Percentiles rank a stretch among this genome's conserved stretches.
Evolutionary conservation across 2,888 invertebrate species (phyloP).

Genomic region (Leptopilina syphax): DNA sequence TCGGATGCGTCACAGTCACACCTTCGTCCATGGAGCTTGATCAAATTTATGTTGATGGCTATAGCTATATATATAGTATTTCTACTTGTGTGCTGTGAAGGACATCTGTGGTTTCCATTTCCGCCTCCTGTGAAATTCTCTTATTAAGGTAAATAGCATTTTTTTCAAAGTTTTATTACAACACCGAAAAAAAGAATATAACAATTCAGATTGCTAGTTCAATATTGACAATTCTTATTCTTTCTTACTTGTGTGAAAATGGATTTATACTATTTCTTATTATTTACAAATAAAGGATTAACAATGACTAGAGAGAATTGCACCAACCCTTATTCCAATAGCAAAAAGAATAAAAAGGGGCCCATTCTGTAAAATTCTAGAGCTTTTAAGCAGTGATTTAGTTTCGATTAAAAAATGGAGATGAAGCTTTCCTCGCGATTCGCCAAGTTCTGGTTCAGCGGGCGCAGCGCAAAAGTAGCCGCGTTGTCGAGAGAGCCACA

Average conservation of each 20-base stretch:
- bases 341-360: conserved; percentile 13
- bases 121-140: background rate
- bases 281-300: no score
- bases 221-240: no score
- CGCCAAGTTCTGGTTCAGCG: conserved; percentile 47
- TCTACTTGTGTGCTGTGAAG: conserved; percentile 1
- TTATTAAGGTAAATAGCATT: background rate
- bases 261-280: no score
- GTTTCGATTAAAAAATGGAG: conserved; percentile 67
- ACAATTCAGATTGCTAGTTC: no score
- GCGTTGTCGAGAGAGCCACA: conserved; percentile 49
- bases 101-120: conserved; percentile 35
- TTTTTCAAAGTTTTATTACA: no score
- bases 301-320: background rate
- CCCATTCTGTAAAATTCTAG: background rate
- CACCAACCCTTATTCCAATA: background rate
- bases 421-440: conserved; percentile 55
- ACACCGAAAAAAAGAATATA: no score
- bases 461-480: conserved; percentile 52
- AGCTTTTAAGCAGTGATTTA: conserved; percentile 58
- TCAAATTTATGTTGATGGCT: conserved; percentile 11
- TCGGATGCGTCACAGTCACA: conserved; percentile 41
- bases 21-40: conserved; percentile 6
- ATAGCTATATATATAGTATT: background rate
- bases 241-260: no score